Base-by-base conservation (phyloP, 2,113 vertebrate species). In the Cryptoleucopteryx plumbea region DNA sequence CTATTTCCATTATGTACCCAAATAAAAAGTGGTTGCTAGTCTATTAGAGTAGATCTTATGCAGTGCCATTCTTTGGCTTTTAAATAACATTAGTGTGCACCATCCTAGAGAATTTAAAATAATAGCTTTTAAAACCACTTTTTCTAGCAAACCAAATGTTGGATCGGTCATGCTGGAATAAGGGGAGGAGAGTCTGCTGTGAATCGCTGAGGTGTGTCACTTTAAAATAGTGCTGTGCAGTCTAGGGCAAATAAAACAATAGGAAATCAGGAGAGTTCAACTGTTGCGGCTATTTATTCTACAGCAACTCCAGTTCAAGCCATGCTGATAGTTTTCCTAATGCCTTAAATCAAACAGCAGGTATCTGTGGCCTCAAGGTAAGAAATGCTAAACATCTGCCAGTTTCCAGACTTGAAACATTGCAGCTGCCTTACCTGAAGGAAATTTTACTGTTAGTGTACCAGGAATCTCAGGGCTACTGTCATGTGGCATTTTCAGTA, bases 281-380 rank as follows among this genome's bases (percentile, higher is more conserved):
- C 88, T 94, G 75, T 71, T 92, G 38, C 18, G 6, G 55, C 67
- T 96, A 73, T 97, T 97, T 97, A 90, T 97, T 97, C 88, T 94
- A 84, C 62, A 90, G 95, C 80, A 92, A 55, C 94, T 97, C 93
- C n/a, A 80, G 84, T 94, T 95, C 78, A 93, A 94, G 94, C 78
- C 88, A 93, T 88, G 91, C 93, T 92, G 97, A 84, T 93, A 63
- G 6, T 74, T 97, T 96, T 97, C 77, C 89, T 93, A 96, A 97
- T 47, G 82, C 73, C 68, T 97, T 98, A 97, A 97, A 98, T 98
- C 97, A 97, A 98, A 90, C 97, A 96, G 93, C 92, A 96, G 96
- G 97, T 83, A 89, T 62, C 88, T 70, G 61, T 45, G 58, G 75
- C 95, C 94, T 97, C 75, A 71, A 97, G n/a, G n/a, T 90, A 96